Evolutionary conservation across 2,888 invertebrate species (phyloP), one percentile per base, ranked within the genome.

Genomic region (Autographa pulchrina): DNA sequence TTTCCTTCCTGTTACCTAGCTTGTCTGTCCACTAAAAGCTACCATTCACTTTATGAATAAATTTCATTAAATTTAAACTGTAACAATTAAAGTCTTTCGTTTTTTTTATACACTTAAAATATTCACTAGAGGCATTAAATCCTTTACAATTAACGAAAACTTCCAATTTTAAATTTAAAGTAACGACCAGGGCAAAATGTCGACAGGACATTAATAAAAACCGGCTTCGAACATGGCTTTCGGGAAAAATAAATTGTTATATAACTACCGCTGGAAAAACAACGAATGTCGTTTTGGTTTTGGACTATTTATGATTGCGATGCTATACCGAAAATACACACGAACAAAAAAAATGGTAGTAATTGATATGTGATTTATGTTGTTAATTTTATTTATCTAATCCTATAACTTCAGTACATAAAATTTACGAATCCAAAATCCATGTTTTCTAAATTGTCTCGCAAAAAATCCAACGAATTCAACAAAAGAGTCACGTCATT

Each of bases 161-260:
- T 68, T 69, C 41, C 16, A 35, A 67, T 79, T 80, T 78, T 69
- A 79, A 75, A 82, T 72, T 72, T 70, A 65, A 68, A 70, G 65
- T 65, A 54, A 60, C 62, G 73, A 74, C 69, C 69, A 65, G 80
- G 58, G 68, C 68, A 64, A 64, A 64, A 82, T 76, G 80, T 80
- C 73, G 83, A 70, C 80, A 76, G 80, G 60, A 63, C 73, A 80
- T 79, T 80, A 82, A 80, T 82, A 62, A 80, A 73, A 64, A 59
- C 65, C 60, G 67, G 66, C 71, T 72, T 65, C 73, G 69, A 74
- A 76, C 52, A 65, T 72, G 68, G 58, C 63, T 63, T 80, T 72
- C 76, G 66, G 81, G 67, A 62, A 71, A 75, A 70, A 80, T 82
- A 75, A 69, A 79, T 75, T 75, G 64, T 68, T 67, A 75, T 70